Conservation (phyloP, 2,888 invertebrate species). For the Cecidostiba fungosa region DNA sequence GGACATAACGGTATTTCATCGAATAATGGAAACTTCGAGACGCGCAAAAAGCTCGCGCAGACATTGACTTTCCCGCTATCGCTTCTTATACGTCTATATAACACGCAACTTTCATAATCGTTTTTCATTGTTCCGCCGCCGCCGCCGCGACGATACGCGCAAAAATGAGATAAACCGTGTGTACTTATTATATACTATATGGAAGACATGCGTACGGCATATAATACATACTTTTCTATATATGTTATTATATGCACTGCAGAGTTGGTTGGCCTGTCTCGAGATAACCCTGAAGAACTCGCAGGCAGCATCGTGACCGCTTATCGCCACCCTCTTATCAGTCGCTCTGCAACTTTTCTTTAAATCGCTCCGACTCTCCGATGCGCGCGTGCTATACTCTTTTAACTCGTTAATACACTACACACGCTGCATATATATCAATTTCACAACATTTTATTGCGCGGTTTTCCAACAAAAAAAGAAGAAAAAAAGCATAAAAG, state of each 20-base stretch:
- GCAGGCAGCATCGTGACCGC: constrained; percentile 74
- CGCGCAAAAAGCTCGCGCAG: constrained; percentile 15
- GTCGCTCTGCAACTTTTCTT: constrained; percentile 68
- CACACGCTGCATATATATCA: neutral
- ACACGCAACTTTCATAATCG: constrained; percentile 38
- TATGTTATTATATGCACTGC: neutral
- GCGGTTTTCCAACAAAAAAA: neutral
- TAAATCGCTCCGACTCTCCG: constrained; percentile 66
- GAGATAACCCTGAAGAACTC: constrained; percentile 79
- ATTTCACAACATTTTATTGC: neutral
- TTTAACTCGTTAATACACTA: neutral
- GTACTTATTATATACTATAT: neutral
- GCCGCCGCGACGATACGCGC: neutral
- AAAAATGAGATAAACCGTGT: constrained; percentile 39
- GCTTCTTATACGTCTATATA: neutral
- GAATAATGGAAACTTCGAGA: neutral
- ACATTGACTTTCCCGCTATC: constrained; percentile 42
- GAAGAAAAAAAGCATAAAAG: neutral
- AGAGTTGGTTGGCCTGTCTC: constrained; percentile 78
- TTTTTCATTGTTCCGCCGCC: constrained; percentile 27
- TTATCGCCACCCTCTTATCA: constrained; percentile 78
- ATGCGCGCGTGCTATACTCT: neutral
- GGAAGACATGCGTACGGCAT: constrained; percentile 1
- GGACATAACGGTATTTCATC: neutral
- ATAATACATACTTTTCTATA: constrained; percentile 8